Evolutionary conservation across 1,140 invertebrate species (phyloP), one percentile per base, ranked within the genome.

Genomic region (Pogonomyrmex californicus): DNA sequence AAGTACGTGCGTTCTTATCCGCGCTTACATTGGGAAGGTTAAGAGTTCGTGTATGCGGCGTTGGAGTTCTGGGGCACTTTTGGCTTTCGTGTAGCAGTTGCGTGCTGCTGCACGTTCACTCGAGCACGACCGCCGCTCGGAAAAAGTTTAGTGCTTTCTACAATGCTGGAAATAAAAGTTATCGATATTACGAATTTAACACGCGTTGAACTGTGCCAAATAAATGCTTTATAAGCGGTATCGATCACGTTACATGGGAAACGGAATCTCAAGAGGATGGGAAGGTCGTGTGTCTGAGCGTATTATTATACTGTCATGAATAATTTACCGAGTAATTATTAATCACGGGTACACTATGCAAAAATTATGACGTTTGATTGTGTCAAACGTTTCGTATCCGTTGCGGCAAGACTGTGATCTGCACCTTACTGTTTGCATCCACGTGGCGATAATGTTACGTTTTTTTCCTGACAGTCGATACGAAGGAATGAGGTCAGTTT

Each of bases 1-100:
- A 90, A 91, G 90, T 91, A 85, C 89, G 77, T 75, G 87, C 86
- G 86, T 91, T 91, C 78, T 90, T 91, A 77, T 90, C 76, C 88
- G 85, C 89, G 60, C 83, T 85, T 75, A 83, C 77, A 79, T 86
- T 77, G 71, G 33, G 56, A 66, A 83, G 75, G 51, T 68, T 54
- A 86, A 88, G 88, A 89, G 85, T 70, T 86, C 88, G 76, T 71
- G 82, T 65, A 77, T 62, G 82, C 82, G 85, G 87, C 68, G 79
- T 36, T 73, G 10, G 79, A 83, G 68, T 83, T 83, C 79, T 83
- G 68, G 79, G 79, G 68, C 79, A 75, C 66, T 83, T 81, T 83
- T 75, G 58, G 79, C 79, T 75, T 83, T 83, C 79, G 79, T 83
- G 79, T 83, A 75, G n/a, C 54, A 73, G 54, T 83, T 75, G 79